Percentiles rank a stretch among this genome's conserved stretches.
Conservation (phyloP, 2,797 vertebrate species). For the Hydrolagus colliei region DNA sequence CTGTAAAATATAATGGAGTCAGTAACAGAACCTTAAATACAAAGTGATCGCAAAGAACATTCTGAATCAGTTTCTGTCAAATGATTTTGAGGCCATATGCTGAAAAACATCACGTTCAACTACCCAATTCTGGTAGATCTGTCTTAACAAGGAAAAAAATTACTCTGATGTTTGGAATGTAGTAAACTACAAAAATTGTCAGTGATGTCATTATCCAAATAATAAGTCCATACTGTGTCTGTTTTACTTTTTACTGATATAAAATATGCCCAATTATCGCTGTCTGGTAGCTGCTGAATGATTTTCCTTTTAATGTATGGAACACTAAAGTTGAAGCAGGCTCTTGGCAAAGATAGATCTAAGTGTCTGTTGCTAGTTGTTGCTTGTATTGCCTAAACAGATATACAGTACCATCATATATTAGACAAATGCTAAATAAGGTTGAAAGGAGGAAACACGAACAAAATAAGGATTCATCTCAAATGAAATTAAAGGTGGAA, state of each 20-base stretch:
- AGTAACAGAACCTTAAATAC: not conserved
- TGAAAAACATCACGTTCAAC: not conserved
- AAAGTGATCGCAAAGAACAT: not conserved
- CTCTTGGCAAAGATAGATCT: not conserved
- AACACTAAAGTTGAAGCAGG: not conserved
- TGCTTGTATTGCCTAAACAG: not conserved
- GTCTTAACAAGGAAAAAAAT: not conserved
- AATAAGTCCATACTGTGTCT: not conserved
- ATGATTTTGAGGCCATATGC: not conserved
- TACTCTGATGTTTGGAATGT: not conserved
- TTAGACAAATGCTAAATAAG: not conserved
- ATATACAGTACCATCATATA: not conserved
- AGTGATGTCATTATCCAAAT: not conserved
- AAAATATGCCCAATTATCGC: not conserved
- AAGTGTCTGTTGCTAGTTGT: not conserved
- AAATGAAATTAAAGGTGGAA: not conserved
- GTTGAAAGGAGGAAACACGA: not conserved
- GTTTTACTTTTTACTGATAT: not conserved
- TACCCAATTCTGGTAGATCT: not conserved
- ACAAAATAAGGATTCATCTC: too few species aligned
- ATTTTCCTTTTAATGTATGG: not conserved
- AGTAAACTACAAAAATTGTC: not conserved
- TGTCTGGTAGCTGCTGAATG: not conserved
- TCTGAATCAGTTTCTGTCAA: not conserved
- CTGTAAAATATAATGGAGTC: not conserved